Base-by-base conservation (phyloP, 2,888 invertebrate species). In the Agriotes lineatus region DNA sequence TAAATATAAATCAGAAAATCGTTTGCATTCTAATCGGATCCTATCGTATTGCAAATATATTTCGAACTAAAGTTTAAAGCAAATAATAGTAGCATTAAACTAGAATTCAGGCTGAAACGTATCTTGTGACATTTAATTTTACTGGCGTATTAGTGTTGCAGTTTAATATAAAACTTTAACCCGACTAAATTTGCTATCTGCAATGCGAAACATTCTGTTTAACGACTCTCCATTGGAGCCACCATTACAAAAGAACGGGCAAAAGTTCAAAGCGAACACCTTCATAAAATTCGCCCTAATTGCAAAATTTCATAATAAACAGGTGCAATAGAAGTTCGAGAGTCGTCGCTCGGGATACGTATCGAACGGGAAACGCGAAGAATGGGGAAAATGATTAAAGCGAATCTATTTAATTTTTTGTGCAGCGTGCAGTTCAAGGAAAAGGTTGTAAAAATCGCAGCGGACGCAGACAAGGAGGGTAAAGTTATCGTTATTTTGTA, bases 401-500 rank as follows among this genome's bases (percentile, higher is more conserved):
- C 42, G 16, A 42, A 42, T 42, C 9, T 0, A 2, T 42, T 70
- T 64, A 65, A 65, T 59, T 45, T 18, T 50, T 50, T 50, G 22
- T 50, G 1, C 9, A 35, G 10, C 37, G 25, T 56, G 16, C 37
- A 56, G 12, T 35, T n/a, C 7, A 22, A 19, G 56, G 56, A 56
- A 56, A 12, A 39, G 56, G 39, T 52, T 54, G 59, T 66, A 68
- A 69, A 69, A 69, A 54, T 60, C 37, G 56, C 54, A 59, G 50
- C 64, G 44, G 33, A 48, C 33, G 37, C 35, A 50, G 35, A 35
- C 60, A 12, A 16, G 58, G 50, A 60, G 52, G 22, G 66, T 39
- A 48, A 63, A 72, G 76, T 78, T 78, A 79, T 80, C 78, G 75
- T 74, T 76, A 78, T 76, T 72, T 74, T 76, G 75, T 78, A 71